phyloP scores from a whole-genome alignment of 2,888 invertebrate genomes.

The Diaperis boleti region DNA sequence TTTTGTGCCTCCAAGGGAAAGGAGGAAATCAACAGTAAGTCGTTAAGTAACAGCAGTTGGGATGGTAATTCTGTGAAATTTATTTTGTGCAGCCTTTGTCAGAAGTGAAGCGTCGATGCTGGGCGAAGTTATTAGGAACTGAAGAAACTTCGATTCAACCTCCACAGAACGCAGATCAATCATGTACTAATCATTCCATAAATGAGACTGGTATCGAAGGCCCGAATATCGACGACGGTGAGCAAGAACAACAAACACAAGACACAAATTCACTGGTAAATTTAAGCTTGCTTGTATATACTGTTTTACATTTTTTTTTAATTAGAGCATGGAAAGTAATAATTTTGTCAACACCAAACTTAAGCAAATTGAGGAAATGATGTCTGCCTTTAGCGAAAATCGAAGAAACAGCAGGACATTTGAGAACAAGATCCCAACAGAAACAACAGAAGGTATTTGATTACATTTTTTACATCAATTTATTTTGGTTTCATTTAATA shows the following conservation, averaged over 20 bases:
- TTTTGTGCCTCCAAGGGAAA: conserved; percentile 59
- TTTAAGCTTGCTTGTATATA: neutral
- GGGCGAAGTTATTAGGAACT: conserved; percentile 58
- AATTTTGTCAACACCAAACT: conserved; percentile 66
- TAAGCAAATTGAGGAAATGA: conserved; percentile 68
- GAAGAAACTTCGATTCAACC: neutral
- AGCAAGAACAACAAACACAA: neutral
- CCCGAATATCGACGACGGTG: neutral
- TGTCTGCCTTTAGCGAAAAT: conserved; percentile 59
- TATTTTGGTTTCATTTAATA: conserved; percentile 3
- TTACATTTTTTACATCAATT: neutral
- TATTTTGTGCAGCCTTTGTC: conserved; percentile 68
- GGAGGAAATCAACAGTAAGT: conserved; percentile 54
- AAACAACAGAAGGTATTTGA: conserved; percentile 50
- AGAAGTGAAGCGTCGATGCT: conserved; percentile 68
- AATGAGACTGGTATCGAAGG: neutral
- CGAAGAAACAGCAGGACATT: conserved; percentile 59
- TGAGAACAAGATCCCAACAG: conserved; percentile 57
- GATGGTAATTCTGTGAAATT: too few relatives aligned
- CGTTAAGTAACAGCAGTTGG: too few relatives aligned
- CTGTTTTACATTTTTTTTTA: conserved; percentile 22
- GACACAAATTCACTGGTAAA: neutral
- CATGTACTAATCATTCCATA: neutral
- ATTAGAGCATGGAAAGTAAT: conserved; percentile 41
- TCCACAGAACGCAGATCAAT: neutral